Conservation (phyloP, 2,888 invertebrate species). For the Acanthococcus lagerstroemiae region DNA sequence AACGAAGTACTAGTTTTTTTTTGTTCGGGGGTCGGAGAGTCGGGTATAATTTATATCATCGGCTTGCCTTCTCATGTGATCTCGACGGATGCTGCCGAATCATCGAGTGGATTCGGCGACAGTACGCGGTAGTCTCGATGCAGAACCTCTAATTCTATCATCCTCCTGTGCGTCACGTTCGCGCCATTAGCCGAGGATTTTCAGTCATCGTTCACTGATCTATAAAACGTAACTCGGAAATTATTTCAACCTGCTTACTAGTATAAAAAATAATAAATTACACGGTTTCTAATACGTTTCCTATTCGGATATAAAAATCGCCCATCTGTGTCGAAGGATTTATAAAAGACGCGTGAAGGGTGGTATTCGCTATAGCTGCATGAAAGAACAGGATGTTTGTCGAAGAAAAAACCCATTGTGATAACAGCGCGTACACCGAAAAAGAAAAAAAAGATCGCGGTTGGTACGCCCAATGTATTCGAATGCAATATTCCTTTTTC, state of each 20-base stretch:
- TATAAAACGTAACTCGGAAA: not conserved
- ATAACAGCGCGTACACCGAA: not conserved
- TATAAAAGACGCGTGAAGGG: slow-evolving; percentile 1
- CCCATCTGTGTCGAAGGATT: slow-evolving; percentile 8
- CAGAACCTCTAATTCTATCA: not conserved
- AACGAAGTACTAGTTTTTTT: too few species aligned
- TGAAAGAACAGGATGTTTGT: slow-evolving; percentile 29
- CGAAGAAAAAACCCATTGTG: slow-evolving; percentile 22
- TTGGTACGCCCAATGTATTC: slow-evolving; percentile 3
- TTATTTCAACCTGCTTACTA: not conserved
- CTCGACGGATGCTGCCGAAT: too few species aligned
- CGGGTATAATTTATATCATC: too few species aligned
- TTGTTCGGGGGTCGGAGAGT: too few species aligned
- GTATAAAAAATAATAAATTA: not conserved
- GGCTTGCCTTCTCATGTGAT: too few species aligned
- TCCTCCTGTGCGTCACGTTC: not conserved
- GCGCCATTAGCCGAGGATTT: not conserved
- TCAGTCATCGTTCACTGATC: not conserved
- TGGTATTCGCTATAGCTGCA: slow-evolving; percentile 7
- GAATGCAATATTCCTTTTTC: not conserved
- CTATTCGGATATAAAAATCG: slow-evolving; percentile 22
- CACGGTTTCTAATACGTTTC: slow-evolving; percentile 23
- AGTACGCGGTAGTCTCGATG: too few species aligned
- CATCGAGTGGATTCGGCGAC: too few species aligned
- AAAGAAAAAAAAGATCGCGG: slow-evolving; percentile 11